These are phyloP conservation scores for Enteromius treurensis DNA, from an alignment of 2,797 vertebrate species.

Conservation along the genomic window DNA sequence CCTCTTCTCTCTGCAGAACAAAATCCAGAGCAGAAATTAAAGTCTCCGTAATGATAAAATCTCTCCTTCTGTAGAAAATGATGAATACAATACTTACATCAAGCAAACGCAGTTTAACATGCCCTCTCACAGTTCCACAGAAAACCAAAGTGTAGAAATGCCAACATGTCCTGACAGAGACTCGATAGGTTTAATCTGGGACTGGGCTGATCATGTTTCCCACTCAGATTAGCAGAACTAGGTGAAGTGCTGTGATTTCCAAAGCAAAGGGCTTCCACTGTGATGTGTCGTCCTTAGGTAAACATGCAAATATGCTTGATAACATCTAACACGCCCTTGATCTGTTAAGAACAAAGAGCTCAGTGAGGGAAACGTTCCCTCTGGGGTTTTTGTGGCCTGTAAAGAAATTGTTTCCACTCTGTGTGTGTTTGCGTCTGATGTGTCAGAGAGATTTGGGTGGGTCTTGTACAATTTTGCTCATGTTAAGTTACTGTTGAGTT, in stretches of 20 bases:
- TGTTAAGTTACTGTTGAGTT: neutral
- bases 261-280: slow-evolving; percentile 32
- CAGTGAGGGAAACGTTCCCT: slow-evolving; percentile 15
- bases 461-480: neutral
- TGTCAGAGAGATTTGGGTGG: neutral
- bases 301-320: slow-evolving; percentile 38
- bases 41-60: neutral
- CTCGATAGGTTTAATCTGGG: slow-evolving; percentile 39
- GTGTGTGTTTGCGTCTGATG: neutral
- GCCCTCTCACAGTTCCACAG: neutral
- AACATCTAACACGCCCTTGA: slow-evolving; percentile 40
- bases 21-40: neutral
- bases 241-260: slow-evolving; percentile 35
- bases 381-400: neutral
- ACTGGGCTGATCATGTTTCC: slow-evolving; percentile 43
- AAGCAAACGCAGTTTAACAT: neutral
- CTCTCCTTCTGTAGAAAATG: neutral
- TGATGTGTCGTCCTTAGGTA: slow-evolving; percentile 34
- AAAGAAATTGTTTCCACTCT: slow-evolving; percentile 18
- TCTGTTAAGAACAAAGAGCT: slow-evolving; percentile 23
- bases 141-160: neutral
- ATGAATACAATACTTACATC: neutral
- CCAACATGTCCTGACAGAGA: slow-evolving; percentile 39
- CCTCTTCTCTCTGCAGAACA: neutral
- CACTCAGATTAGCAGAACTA: slow-evolving; percentile 28